phyloP scores from a whole-genome alignment of 2,888 invertebrate genomes.

The Drosophila percnosoma region DNA sequence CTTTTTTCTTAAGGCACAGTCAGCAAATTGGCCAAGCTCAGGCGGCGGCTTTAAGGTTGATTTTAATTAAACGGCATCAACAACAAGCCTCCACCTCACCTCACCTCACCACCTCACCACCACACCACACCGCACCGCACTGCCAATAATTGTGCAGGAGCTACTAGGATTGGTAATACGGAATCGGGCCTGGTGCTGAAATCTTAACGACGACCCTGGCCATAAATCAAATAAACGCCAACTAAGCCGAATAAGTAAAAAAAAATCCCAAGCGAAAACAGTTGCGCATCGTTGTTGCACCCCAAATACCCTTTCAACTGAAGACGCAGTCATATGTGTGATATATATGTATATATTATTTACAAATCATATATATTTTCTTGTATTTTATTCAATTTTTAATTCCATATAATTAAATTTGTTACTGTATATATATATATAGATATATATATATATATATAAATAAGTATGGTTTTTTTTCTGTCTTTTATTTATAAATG shows the following conservation, averaged over 20 bases:
- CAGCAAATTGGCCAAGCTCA: slow-evolving; percentile 67
- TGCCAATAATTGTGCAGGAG: slow-evolving; percentile 5
- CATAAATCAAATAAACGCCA: slow-evolving; percentile 81
- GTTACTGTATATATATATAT: not conserved
- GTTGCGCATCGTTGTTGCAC: not conserved
- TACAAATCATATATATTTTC: not conserved
- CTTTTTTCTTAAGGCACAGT: slow-evolving; percentile 41
- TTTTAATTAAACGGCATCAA: slow-evolving; percentile 67
- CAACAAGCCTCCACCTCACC: slow-evolving; percentile 6
- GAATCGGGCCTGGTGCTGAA: slow-evolving; percentile 34
- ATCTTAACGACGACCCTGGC: slow-evolving; percentile 65
- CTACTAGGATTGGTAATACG: slow-evolving; percentile 39
- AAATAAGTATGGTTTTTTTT: not conserved
- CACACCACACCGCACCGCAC: not conserved
- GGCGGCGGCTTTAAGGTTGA: slow-evolving; percentile 65
- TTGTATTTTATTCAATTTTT: not conserved
- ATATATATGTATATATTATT: too few species aligned
- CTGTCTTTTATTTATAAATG: not conserved
- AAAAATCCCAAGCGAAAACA: slow-evolving; percentile 11
- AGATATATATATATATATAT: too few species aligned
- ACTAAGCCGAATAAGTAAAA: slow-evolving; percentile 65
- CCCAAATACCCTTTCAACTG: not conserved
- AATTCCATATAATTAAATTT: not conserved
- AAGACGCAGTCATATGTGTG: not conserved
- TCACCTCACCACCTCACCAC: not conserved